Percentiles rank a stretch among this genome's conserved stretches.
These are phyloP conservation scores for Scatophagus argus DNA, from an alignment of 2,113 vertebrate species.

Conservation along the genomic window DNA sequence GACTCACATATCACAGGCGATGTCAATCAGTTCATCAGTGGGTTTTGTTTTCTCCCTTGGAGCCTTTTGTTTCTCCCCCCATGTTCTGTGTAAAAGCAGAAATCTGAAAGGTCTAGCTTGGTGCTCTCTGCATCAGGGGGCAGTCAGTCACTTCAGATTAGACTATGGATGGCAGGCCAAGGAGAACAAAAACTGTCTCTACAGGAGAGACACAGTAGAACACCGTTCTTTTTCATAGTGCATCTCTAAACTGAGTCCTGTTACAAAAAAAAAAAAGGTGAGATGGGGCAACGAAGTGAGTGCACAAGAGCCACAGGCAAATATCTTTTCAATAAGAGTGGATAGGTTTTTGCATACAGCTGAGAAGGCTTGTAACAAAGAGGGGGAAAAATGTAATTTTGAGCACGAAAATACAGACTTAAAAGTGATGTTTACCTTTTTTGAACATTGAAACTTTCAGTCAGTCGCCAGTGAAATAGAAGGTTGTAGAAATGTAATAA, in stretches of 20 bases:
- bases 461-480: slow-evolving; percentile 44
- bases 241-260: slow-evolving; percentile 12
- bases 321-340: slow-evolving; percentile 33
- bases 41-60: slow-evolving; percentile 68
- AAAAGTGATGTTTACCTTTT: slow-evolving; percentile 26
- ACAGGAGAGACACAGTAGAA: slow-evolving; percentile 54
- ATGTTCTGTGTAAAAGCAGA: slow-evolving; percentile 66
- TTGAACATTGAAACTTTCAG: slow-evolving; percentile 26
- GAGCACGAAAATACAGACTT: slow-evolving; percentile 31
- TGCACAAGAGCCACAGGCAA: slow-evolving; percentile 29
- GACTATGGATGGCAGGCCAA: slow-evolving; percentile 81
- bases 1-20: slow-evolving; percentile 73
- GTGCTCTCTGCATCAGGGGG: slow-evolving; percentile 73
- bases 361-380: slow-evolving; percentile 4
- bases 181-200: slow-evolving; percentile 76
- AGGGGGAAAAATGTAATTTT: slow-evolving; percentile 5
- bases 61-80: slow-evolving; percentile 70
- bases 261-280: slow-evolving; percentile 32
- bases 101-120: slow-evolving; percentile 76
- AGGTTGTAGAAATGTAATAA: slow-evolving; percentile 66
- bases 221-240: slow-evolving; percentile 51
- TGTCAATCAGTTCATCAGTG: slow-evolving; percentile 79
- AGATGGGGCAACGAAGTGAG: slow-evolving; percentile 17
- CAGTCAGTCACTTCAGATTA: slow-evolving; percentile 83
- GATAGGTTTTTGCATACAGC: slow-evolving; percentile 12